These are phyloP conservation scores for Trinectes maculatus DNA, from an alignment of 2,113 vertebrate species.

Conservation along the genomic window DNA sequence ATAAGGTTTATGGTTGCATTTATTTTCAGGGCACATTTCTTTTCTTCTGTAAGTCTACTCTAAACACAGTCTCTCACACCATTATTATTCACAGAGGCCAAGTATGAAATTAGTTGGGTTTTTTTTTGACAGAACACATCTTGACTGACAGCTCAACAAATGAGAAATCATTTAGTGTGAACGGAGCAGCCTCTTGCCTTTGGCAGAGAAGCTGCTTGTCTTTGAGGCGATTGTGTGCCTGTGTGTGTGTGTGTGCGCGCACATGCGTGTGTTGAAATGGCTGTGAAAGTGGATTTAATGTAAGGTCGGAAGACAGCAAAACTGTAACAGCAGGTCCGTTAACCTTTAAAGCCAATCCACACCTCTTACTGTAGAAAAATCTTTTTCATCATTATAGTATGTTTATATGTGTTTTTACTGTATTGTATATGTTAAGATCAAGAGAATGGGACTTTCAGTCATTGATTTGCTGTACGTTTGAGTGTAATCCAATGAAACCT, in stretches of 20 bases:
- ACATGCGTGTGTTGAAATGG: constrained; percentile 9
- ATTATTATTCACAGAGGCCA: constrained; percentile 65
- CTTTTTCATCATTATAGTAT: too few relatives aligned
- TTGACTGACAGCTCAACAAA: constrained; percentile 77
- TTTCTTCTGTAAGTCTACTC: constrained; percentile 46
- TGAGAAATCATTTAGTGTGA: constrained; percentile 78
- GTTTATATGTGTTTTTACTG: too few relatives aligned
- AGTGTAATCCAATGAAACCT: too few relatives aligned
- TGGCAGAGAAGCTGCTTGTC: constrained; percentile 54
- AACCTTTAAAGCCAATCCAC: constrained; percentile 7
- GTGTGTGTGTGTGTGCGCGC: constrained; percentile 21
- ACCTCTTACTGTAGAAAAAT: too few relatives aligned
- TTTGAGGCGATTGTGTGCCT: constrained; percentile 14
- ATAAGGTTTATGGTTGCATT: constrained; percentile 21
- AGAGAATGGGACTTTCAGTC: too few relatives aligned
- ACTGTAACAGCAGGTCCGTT: constrained; percentile 15
- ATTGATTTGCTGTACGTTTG: too few relatives aligned
- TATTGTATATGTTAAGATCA: too few relatives aligned
- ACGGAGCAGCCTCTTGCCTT: constrained; percentile 54
- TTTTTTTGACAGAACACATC: constrained; percentile 59
- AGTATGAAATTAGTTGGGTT: constrained; percentile 67
- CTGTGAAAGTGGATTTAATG: constrained; percentile 37
- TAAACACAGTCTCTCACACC: constrained; percentile 49
- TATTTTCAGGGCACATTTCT: constrained; percentile 43
- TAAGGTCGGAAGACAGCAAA: constrained; percentile 31